Evolutionary conservation across 92 coral and sea anemone species (phyloP).

Genomic region (Palythoa caribaeorum): DNA sequence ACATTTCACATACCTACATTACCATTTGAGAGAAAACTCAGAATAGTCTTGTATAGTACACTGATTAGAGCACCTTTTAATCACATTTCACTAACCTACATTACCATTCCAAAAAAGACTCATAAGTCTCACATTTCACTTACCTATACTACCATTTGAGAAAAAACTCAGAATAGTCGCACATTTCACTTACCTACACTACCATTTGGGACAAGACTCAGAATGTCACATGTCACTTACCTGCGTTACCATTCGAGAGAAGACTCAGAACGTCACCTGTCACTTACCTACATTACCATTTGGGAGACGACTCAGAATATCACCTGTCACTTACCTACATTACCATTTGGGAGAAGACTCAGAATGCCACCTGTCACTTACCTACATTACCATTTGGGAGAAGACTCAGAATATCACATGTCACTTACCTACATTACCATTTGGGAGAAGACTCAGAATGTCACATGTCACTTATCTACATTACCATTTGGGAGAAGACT

Average conservation of each 20-base stretch:
- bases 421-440: neutral
- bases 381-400: no score
- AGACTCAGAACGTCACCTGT: conserved; percentile 13
- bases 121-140: neutral
- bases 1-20: conserved; percentile 11
- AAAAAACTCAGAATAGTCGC: conserved; percentile 7
- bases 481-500: conserved; percentile 11
- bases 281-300: no score
- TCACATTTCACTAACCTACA: neutral
- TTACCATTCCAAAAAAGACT: neutral
- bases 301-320: no score
- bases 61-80: neutral
- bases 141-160: no score
- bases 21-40: neutral
- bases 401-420: no score
- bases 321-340: neutral
- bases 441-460: neutral
- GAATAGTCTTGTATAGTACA: no score
- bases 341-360: no score
- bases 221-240: no score
- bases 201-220: no score
- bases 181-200: neutral
- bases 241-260: no score
- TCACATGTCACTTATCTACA: conserved; percentile 22
- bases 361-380: no score